These are phyloP conservation scores for Bombylius discolor DNA, from an alignment of 2,888 invertebrate genomes.

Conservation along the genomic window DNA sequence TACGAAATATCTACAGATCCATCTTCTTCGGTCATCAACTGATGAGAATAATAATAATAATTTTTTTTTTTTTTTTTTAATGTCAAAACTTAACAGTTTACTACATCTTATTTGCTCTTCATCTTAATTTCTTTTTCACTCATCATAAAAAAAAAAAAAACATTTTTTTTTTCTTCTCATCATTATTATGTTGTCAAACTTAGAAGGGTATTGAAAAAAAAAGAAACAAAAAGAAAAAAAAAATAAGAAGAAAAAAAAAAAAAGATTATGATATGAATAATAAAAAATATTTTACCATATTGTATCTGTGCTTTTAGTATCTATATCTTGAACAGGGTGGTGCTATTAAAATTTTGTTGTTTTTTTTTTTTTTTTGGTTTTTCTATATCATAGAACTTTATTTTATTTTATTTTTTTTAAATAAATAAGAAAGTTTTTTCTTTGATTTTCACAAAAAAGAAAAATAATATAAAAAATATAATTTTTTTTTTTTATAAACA, in stretches of 20 bases:
- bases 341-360: slow-evolving; percentile 6
- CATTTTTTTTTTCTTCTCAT: too few relatives aligned
- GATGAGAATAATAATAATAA: neutral
- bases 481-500: too few relatives aligned
- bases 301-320: neutral
- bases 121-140: neutral
- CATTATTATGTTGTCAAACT: neutral
- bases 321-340: slow-evolving; percentile 5
- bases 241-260: too few relatives aligned
- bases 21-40: neutral
- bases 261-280: neutral
- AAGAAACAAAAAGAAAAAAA: too few relatives aligned
- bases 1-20: neutral
- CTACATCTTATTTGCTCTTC: neutral
- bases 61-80: neutral
- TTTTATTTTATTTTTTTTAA: neutral
- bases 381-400: too few relatives aligned
- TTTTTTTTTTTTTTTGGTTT: too few relatives aligned
- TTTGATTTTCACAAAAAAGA: neutral
- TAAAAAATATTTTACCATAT: neutral
- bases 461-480: too few relatives aligned
- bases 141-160: neutral
- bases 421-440: neutral
- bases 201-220: neutral
- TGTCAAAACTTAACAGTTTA: too few relatives aligned